A percentile compares a stretch with the other conserved stretches of the same genome.
phyloP scores from a whole-genome alignment of 1,140 invertebrate species.

The Drosophila lacteicornis region DNA sequence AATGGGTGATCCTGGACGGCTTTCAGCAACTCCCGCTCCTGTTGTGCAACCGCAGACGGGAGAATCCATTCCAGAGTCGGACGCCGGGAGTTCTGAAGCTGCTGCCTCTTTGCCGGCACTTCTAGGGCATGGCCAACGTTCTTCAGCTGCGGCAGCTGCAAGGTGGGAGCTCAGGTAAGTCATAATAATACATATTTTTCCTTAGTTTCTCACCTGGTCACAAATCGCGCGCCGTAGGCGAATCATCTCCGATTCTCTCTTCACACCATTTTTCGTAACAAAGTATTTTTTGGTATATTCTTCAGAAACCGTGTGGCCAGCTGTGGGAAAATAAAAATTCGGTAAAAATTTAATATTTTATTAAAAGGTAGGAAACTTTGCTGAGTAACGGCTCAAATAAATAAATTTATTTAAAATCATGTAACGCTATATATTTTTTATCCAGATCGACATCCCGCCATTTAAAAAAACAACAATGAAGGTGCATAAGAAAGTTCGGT shows the following conservation, averaged over 20 bases:
- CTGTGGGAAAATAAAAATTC: too few species aligned
- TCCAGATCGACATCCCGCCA: too few species aligned
- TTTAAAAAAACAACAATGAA: too few species aligned
- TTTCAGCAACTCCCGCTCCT: conserved; percentile 38
- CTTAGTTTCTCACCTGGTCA: conserved; percentile 59
- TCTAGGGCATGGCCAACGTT: conserved; percentile 64
- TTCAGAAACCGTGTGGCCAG: too few species aligned
- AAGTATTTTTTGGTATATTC: conserved; percentile 7
- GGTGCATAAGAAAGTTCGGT: too few species aligned
- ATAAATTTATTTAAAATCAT: too few species aligned
- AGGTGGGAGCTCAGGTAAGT: neutral
- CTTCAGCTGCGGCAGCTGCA: conserved; percentile 57
- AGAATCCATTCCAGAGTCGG: conserved; percentile 66
- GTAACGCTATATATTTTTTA: too few species aligned
- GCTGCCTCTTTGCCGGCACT: conserved; percentile 53
- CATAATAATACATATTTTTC: neutral
- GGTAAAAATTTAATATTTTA: too few species aligned
- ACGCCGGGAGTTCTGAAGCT: conserved; percentile 21
- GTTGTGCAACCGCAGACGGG: conserved; percentile 53
- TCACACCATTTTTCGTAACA: conserved; percentile 11
- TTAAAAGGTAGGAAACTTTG: too few species aligned
- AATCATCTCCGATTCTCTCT: conserved; percentile 25
- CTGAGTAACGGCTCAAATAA: too few species aligned
- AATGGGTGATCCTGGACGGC: conserved; percentile 36
- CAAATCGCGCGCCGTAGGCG: conserved; percentile 70